Conservation (phyloP, 2,113 vertebrate species). For the Micronisus gabar region DNA sequence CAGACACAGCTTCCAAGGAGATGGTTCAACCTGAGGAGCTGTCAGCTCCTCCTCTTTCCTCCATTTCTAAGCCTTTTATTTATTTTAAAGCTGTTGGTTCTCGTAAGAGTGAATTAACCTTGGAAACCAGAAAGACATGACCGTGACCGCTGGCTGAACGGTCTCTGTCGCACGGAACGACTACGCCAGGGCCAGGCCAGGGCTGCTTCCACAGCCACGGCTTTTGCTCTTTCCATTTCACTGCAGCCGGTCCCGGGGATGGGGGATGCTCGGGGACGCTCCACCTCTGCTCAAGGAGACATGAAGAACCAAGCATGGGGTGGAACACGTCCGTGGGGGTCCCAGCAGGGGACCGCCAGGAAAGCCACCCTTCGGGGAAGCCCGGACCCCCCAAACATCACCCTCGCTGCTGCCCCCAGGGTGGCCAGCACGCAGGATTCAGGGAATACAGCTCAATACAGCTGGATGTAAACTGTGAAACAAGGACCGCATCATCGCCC, state of each 20-base stretch:
- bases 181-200: neutral
- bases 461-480: neutral
- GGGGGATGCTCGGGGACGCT: neutral
- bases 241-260: fast-evolving
- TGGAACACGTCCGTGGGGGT: no score
- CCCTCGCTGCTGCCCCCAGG: neutral
- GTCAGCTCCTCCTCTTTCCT: neutral
- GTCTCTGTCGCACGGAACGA: neutral
- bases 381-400: no score
- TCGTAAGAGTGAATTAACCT: neutral
- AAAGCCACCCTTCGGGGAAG: neutral
- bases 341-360: neutral
- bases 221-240: neutral
- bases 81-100: neutral
- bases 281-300: neutral
- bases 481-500: no score
- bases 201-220: neutral
- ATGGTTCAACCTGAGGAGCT: neutral
- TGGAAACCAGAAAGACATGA: neutral
- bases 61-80: neutral
- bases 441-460: neutral
- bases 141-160: fast-evolving
- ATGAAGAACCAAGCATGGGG: neutral
- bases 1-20: neutral
- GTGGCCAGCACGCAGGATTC: no score